Evolutionary conservation across 2,113 vertebrate species (phyloP).

Genomic region (Chloebia gouldiae): DNA sequence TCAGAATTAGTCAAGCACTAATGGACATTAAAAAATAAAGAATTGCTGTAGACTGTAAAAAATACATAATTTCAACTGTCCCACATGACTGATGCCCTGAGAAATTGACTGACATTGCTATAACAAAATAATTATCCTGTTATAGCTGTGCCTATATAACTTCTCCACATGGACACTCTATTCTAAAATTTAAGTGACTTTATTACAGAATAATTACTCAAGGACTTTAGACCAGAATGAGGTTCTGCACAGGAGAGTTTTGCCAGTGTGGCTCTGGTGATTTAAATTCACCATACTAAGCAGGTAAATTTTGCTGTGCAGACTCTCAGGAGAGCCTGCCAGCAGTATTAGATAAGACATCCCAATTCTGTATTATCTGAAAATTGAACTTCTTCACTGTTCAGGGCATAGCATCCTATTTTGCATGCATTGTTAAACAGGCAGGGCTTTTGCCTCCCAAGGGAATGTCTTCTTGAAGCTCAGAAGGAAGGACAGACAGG

Average conservation of each 20-base stretch:
- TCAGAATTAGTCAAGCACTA: constrained; percentile 42
- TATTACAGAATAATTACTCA: constrained; percentile 60
- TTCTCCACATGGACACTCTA: constrained; percentile 42
- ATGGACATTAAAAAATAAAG: constrained; percentile 58
- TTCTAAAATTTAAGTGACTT: constrained; percentile 61
- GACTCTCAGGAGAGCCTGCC: neutral
- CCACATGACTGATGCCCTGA: constrained; percentile 14
- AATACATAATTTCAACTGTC: constrained; percentile 43
- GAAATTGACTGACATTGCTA: constrained; percentile 47
- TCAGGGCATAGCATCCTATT: neutral
- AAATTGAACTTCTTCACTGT: neutral
- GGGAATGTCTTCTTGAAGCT: neutral
- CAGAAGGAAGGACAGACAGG: neutral
- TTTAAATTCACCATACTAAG: constrained; percentile 39
- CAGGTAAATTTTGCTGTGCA: constrained; percentile 17
- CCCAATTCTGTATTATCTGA: neutral
- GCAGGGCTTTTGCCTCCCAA: neutral
- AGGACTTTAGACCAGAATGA: constrained; percentile 26
- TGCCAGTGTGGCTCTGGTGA: neutral
- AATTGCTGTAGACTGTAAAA: constrained; percentile 32
- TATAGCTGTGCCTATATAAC: constrained; percentile 41
- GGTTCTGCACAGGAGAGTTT: constrained; percentile 26
- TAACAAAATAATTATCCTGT: constrained; percentile 62
- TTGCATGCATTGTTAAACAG: neutral
- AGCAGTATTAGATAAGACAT: constrained; percentile 26